A percentile compares a stretch with the other conserved stretches of the same genome.
These are phyloP conservation scores for Seira ritae DNA, from an alignment of 2,888 invertebrate genomes.

Conservation along the genomic window DNA sequence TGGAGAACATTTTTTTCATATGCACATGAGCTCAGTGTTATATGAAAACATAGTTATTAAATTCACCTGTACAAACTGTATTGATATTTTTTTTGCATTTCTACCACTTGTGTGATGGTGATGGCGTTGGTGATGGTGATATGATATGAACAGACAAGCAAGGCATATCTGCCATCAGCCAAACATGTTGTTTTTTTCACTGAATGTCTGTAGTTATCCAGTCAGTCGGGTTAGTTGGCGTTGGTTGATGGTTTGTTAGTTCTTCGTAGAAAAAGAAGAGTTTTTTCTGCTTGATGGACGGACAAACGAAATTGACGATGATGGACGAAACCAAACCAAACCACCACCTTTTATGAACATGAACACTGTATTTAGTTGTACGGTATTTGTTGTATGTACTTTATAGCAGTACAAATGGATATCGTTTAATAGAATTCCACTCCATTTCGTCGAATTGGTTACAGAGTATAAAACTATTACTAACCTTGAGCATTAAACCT, in stretches of 20 bases:
- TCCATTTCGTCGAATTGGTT: not conserved
- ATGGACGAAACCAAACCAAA: no score
- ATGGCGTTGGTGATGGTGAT: not conserved
- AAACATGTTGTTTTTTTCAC: not conserved
- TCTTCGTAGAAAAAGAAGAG: not conserved
- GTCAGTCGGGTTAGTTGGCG: no score
- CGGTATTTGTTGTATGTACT: not conserved
- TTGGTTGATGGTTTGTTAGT: no score
- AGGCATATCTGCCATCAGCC: not conserved
- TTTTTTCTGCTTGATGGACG: not conserved
- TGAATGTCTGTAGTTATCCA: not conserved
- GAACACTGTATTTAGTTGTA: not conserved
- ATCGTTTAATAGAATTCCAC: no score
- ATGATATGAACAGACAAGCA: not conserved
- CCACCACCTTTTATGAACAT: no score
- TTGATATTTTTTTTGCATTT: no score
- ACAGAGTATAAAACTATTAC: not conserved
- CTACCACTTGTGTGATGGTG: not conserved
- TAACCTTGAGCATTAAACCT: not conserved
- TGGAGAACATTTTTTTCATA: not conserved
- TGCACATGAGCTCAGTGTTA: not conserved
- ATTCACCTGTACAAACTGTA: not conserved
- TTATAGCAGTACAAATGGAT: not conserved
- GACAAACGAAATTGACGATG: not conserved
- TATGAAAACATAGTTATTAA: not conserved